These are phyloP conservation scores for Meandrusa payeni DNA, from an alignment of 2,888 invertebrate genomes.

Conservation along the genomic window DNA sequence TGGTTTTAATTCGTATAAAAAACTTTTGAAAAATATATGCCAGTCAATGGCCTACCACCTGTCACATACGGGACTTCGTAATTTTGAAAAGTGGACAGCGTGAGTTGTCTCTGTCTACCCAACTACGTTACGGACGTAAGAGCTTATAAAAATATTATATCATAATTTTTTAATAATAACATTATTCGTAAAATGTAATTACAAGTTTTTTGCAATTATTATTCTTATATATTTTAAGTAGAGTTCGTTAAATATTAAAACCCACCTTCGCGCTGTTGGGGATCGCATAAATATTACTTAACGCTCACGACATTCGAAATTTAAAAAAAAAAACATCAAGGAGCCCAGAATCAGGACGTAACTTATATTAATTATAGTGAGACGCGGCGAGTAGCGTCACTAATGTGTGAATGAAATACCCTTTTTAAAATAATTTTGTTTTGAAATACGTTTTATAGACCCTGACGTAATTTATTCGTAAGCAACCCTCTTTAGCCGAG, in stretches of 20 bases:
- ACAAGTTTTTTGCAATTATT: neutral
- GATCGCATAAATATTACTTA: conserved; percentile 79
- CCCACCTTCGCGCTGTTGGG: conserved; percentile 58
- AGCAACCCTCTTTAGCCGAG: conserved; percentile 50
- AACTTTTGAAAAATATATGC: too few species aligned
- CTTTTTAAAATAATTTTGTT: conserved; percentile 72
- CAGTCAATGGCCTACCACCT: too few species aligned
- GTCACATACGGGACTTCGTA: too few species aligned
- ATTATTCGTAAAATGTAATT: too few species aligned
- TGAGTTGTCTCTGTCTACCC: too few species aligned
- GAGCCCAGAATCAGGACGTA: conserved; percentile 43
- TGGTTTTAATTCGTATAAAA: too few species aligned
- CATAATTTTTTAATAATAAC: too few species aligned
- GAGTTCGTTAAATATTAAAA: too few species aligned
- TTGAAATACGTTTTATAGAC: conserved; percentile 70
- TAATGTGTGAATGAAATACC: conserved; percentile 72
- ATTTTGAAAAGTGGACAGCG: too few species aligned
- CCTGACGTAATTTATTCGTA: conserved; percentile 68
- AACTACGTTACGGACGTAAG: too few species aligned
- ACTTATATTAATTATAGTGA: conserved; percentile 72
- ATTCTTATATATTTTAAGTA: neutral
- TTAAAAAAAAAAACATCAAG: conserved; percentile 47
- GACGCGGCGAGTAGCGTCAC: conserved; percentile 69
- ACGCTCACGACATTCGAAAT: conserved; percentile 66
- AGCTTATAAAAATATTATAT: too few species aligned